Conservation (phyloP, 1,140 invertebrate genomes). For the Eurytemora carolleeae region DNA sequence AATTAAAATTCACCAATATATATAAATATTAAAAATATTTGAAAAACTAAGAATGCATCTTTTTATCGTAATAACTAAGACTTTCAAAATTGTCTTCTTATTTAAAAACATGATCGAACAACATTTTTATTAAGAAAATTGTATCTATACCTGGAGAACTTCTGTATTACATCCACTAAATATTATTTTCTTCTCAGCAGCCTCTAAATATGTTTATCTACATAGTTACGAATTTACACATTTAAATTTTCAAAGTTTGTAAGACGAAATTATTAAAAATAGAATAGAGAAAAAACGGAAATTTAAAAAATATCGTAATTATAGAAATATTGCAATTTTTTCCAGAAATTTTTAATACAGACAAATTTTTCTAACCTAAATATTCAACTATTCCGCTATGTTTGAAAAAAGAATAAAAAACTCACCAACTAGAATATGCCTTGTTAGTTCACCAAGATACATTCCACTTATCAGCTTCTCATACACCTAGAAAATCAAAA, state of each 20-base stretch:
- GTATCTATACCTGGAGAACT: background rate
- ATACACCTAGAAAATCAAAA: slow-evolving; percentile 23
- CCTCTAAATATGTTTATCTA: background rate
- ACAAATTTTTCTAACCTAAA: background rate
- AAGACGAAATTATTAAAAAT: background rate
- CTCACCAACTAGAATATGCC: slow-evolving; percentile 42
- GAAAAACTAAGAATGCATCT: background rate
- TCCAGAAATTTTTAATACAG: background rate
- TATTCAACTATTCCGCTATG: background rate
- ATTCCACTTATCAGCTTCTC: slow-evolving; percentile 57
- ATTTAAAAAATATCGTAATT: too few species aligned
- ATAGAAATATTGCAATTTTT: too few species aligned
- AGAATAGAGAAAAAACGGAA: background rate
- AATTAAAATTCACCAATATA: background rate
- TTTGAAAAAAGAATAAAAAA: background rate
- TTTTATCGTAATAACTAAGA: background rate
- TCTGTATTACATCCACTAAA: background rate
- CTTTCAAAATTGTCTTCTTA: background rate
- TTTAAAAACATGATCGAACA: background rate
- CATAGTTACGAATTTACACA: too few species aligned
- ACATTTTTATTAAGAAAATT: too few species aligned
- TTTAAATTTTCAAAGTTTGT: too few species aligned
- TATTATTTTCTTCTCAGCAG: background rate
- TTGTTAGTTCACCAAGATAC: slow-evolving; percentile 40
- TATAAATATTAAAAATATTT: background rate